These are phyloP conservation scores for Xestia xanthographa DNA, from an alignment of 2,888 invertebrate genomes.

Conservation along the genomic window DNA sequence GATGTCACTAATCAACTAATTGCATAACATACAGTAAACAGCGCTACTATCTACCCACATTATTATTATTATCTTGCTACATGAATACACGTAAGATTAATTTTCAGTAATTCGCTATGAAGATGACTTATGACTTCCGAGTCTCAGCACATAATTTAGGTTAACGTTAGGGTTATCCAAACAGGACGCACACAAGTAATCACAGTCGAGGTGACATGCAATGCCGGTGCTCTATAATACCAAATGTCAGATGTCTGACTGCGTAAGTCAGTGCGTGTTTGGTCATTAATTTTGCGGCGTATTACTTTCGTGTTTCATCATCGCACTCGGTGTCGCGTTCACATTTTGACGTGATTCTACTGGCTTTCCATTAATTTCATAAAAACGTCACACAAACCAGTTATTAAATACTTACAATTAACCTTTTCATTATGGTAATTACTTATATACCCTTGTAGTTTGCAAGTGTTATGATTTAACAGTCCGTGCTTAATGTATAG, in stretches of 20 bases:
- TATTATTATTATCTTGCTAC: conserved; percentile 14
- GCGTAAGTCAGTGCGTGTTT: conserved; percentile 47
- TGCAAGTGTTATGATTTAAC: conserved; percentile 54
- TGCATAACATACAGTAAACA: conserved; percentile 22
- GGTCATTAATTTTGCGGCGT: conserved; percentile 61
- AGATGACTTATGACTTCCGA: conserved; percentile 64
- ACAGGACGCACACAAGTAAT: conserved; percentile 60
- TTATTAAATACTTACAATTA: conserved; percentile 70
- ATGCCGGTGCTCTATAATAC: conserved; percentile 42
- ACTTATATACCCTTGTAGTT: conserved; percentile 53
- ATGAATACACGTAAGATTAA: conserved; percentile 50
- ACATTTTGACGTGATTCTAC: conserved; percentile 60
- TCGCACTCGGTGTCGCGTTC: conserved; percentile 28
- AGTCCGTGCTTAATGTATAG: conserved; percentile 43
- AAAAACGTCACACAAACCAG: conserved; percentile 63
- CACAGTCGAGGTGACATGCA: conserved; percentile 55
- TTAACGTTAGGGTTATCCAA: conserved; percentile 60
- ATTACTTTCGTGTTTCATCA: conserved; percentile 64
- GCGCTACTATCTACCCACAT: conserved; percentile 12
- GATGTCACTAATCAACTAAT: conserved; percentile 35
- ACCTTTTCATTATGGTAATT: conserved; percentile 69
- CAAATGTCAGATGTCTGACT: conserved; percentile 55
- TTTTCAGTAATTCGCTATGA: conserved; percentile 58
- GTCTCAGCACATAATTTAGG: conserved; percentile 61
- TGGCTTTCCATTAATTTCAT: conserved; percentile 66